Base-by-base conservation (phyloP, 2,113 vertebrate genomes). In the Anseranas semipalmata region DNA sequence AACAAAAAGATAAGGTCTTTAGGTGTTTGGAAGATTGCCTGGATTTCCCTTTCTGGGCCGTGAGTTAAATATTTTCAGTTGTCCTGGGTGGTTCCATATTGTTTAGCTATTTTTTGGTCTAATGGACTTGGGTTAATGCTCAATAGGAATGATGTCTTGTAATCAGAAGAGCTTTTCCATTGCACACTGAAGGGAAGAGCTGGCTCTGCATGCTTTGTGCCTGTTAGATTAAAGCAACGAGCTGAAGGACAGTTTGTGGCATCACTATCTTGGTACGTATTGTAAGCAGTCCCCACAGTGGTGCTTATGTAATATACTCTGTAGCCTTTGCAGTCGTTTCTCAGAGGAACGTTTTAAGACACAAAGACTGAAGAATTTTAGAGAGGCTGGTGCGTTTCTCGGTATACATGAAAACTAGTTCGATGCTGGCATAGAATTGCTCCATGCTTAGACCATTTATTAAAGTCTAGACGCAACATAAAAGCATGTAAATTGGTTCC, bases 391-490 rank as follows among this genome's bases (percentile, higher is more conserved):
- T 97, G 94, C 50, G 6, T 97, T 97, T 98, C 93, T 96, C 27
- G n/a, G 59, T 30, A 35, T 62, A 76, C 80, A 92, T 28, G 97
- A 97, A 96, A 97, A 98, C 97, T 93, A 90, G 97, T 98, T 98
- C 67, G 87, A 97, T 98, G 98, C 98, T 98, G 98, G 98, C 97
- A 97, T 93, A 91, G 90, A 97, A 97, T 92, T 97, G 97, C 98
- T 97, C 97, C 50, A 35, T 97, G 97, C 98, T 98, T 98, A 98
- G 99, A 99, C 98, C 98, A 98, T 98, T 99, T 99, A 99, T 99
- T 99, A 99, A 99, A 98, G 99, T 99, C 99, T 99, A 99, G 99
- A 99, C 99, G 96, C 98, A 99, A 99, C 98, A 99, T 99, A 98
- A 99, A 99, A 99, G 99, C 98, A 99, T 89, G 80, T 98, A 98